A percentile compares a stretch with the other conserved stretches of the same genome.
Evolutionary conservation across 2,113 vertebrate species (phyloP).

Genomic region (Myodes glareolus): DNA sequence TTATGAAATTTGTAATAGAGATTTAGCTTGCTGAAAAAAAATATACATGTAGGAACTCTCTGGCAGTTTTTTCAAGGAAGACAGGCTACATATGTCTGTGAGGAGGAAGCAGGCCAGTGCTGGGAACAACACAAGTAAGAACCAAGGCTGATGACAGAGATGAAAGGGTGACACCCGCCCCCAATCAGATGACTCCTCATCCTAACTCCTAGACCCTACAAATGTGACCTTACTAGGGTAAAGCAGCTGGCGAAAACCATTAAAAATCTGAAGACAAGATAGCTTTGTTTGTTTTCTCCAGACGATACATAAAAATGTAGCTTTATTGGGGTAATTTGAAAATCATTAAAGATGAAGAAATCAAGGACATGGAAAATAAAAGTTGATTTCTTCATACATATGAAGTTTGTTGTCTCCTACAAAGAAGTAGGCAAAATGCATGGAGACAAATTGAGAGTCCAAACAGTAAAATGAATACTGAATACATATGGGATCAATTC

Average conservation of each 20-base stretch:
- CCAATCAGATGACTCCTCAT: accelerated
- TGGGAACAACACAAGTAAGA: not conserved
- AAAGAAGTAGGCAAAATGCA: not conserved
- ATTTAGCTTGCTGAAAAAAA: not conserved
- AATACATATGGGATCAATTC: not conserved
- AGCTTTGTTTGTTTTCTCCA: accelerated
- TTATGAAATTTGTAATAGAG: not conserved
- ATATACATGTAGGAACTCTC: not conserved
- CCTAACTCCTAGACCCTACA: not conserved
- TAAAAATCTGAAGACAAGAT: not conserved
- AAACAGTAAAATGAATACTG: not conserved
- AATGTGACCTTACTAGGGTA: not conserved
- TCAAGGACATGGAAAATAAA: not conserved
- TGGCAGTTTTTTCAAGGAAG: not conserved
- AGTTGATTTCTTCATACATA: not conserved
- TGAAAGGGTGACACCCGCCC: accelerated
- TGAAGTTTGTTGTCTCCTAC: not conserved
- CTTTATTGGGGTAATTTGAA: not conserved
- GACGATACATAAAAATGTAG: not conserved
- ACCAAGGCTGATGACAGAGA: not conserved
- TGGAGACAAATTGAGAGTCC: too few species aligned
- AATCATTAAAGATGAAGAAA: not conserved
- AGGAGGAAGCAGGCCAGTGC: not conserved
- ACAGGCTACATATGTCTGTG: too few species aligned
- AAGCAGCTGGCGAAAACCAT: not conserved